phyloP scores from a whole-genome alignment of 1,140 invertebrate species.

The Nasonia giraulti region DNA sequence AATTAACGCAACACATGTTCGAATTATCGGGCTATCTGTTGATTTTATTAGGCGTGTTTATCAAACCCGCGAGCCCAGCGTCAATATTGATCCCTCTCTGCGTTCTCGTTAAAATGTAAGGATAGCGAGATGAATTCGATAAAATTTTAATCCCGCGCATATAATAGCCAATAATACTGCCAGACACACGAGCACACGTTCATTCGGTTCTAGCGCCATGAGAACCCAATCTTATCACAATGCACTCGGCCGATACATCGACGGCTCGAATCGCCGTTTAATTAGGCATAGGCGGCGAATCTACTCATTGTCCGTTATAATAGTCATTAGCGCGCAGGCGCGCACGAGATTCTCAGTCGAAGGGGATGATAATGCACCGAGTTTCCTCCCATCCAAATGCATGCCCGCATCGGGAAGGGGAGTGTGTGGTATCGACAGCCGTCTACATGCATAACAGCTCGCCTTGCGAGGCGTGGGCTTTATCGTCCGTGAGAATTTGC shows the following conservation, averaged over 20 bases:
- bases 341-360: not conserved
- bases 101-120: not conserved
- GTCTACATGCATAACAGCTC: not conserved
- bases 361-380: not conserved
- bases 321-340: too few species aligned
- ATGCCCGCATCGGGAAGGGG: not conserved
- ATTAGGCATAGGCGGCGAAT: not conserved
- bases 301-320: not conserved
- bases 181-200: not conserved
- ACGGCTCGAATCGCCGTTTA: not conserved
- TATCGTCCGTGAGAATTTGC: slow-evolving; percentile 43
- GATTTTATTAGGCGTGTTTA: not conserved
- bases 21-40: not conserved
- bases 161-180: slow-evolving; percentile 3
- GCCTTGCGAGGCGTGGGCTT: not conserved
- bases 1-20: not conserved
- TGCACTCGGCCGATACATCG: not conserved
- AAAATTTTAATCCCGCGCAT: not conserved
- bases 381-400: not conserved
- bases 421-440: too few species aligned
- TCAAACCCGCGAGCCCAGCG: not conserved
- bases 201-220: not conserved
- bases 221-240: slow-evolving; percentile 15
- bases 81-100: too few species aligned
- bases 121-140: not conserved